Evolutionary conservation across 2,797 vertebrate genomes (phyloP), one percentile per base, ranked within the genome.

Genomic region (Silurus lanzhouensis): DNA sequence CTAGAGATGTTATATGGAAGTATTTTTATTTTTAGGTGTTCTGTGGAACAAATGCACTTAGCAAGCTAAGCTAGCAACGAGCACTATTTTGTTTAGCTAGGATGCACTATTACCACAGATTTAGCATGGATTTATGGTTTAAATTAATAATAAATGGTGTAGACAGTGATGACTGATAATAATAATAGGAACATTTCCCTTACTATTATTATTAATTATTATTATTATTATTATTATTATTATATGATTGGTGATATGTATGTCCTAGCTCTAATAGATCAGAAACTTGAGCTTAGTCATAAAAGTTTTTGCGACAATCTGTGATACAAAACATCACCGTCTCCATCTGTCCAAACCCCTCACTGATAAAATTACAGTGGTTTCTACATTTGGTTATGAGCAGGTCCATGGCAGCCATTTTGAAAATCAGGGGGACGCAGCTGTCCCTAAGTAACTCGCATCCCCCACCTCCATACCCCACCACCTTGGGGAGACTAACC

Each of bases 361-460:
- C 15, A 17, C 20, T 25, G 46, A 15, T 25, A 75, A 75, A 75
- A 27, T 27, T 13, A n/a, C 6, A 55, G 22, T 75, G n/a, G 25
- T n/a, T 75, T 75, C 52, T 22, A 55, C 72, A 25, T 27, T 27
- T 57, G 55, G 72, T 46, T 20, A 57, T 31, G 52, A 31, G 25
- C 25, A 76, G 55, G 57, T 14, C n/a, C 5, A 6, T 58, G 25
- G 52, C 52, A 58, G 52, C 74, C 74, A 77, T 60, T 77, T 57
- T 77, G 12, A 77, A 58, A 77, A 58, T 58, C 25, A 77, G 27
- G 17, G 52, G 75, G 75, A 77, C 55, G 9, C 75, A 77, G 75
- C 55, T 77, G 75, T 77, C 27, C 31, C 14, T 31, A 76, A 76
- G 27, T 77, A 8, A 20, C 75, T 60, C 17, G 0, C 17, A 5